Evolutionary conservation across 2,113 vertebrate genomes (phyloP).

Genomic region (Myiopsitta monachus): DNA sequence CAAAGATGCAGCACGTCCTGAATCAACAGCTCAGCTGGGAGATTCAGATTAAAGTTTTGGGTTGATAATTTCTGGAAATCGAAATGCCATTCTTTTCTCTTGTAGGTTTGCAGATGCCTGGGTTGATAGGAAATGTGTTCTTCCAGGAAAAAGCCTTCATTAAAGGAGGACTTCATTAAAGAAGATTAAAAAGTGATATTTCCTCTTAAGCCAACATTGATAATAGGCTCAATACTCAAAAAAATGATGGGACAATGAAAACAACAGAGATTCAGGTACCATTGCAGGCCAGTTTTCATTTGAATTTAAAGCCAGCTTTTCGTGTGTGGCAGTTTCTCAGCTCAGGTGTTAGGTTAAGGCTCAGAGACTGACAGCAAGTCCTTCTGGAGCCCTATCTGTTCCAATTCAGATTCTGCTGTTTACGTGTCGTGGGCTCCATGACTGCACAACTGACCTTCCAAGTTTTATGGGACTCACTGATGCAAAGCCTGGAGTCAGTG

Average conservation of each 20-base stretch:
- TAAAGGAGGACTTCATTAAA: neutral
- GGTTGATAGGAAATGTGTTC: conserved; percentile 16
- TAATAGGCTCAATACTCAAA: neutral
- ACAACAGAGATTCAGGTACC: neutral
- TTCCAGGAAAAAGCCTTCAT: neutral
- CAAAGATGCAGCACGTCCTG: conserved; percentile 48
- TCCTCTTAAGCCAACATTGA: neutral
- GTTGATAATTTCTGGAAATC: conserved; percentile 68
- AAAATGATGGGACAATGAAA: neutral
- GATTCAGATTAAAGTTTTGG: conserved; percentile 70
- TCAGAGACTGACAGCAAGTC: neutral
- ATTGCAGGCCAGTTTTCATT: neutral
- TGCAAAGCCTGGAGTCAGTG: neutral
- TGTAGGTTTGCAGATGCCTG: conserved; percentile 50
- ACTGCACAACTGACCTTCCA: neutral
- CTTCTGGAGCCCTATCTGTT: neutral
- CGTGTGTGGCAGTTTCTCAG: neutral
- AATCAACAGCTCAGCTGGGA: conserved; percentile 62
- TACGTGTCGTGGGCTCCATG: neutral
- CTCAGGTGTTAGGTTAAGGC: neutral
- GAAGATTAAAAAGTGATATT: neutral
- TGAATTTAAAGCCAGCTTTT: neutral
- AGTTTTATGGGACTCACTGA: neutral
- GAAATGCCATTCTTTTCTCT: conserved; percentile 46
- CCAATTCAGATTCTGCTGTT: neutral